Base-by-base conservation (phyloP, 1,140 invertebrate genomes). In the Drosophila carrolli region DNA sequence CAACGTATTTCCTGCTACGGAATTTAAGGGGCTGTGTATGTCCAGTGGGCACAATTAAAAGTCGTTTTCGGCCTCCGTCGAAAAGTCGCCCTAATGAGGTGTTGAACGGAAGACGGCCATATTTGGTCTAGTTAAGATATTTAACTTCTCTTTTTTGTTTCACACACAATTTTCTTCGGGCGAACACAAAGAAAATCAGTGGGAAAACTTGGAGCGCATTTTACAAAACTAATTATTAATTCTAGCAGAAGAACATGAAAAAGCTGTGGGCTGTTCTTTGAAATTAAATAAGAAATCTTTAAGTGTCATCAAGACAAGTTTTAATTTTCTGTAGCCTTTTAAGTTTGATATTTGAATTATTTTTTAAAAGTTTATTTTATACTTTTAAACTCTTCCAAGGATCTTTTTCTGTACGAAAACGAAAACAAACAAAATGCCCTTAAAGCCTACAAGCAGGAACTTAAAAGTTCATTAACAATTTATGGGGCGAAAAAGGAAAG, bases 11-110 rank as follows among this genome's bases (percentile, higher is more conserved):
- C 60, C 51, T 55, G 60, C 40, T 40, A 35, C 40, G n/a, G 14
- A 38, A 14, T 47, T 29, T 10, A 32, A 16, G 41, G 13, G 65
- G 16, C 32, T 19, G 55, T 59, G 53, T 40, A 55, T 86, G 83
- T 83, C 79, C 82, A 86, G 61, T 86, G 76, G 60, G 60, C 44
- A 70, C 83, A 89, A 88, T 88, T 88, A 88, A 88, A 89, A 84
- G 63, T 83, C 80, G 63, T 84, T 88, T 88, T 83, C 46, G 53
- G 37, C 23, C 60, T 65, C 37, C 11, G 37, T 56, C 53, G 71
- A 70, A 80, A 88, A 73, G 62, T 54, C 60, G 58, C 47, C 46
- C 44, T 86, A 88, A 86, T 86, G 82, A 86, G 82, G 82, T 86
- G 82, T 58, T 77, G 79, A 86, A 65, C 83, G 79, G 82, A 82